Evolutionary conservation across 2,888 invertebrate species (phyloP).

Genomic region (Halocaridina rubra): DNA sequence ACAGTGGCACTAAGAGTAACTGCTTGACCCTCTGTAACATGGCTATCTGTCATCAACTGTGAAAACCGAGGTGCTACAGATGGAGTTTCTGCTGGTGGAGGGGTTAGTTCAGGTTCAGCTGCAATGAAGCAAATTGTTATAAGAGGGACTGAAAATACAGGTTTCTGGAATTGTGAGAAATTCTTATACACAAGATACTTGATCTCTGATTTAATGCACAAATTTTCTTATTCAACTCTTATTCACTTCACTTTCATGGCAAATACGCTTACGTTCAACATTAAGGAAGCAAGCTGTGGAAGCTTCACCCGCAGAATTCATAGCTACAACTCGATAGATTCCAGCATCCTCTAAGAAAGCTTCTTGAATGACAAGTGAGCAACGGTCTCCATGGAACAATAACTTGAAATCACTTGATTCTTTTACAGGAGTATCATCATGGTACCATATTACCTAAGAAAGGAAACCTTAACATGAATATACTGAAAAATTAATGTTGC

Average conservation of each 20-base stretch:
- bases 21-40: conserved; percentile 59
- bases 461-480: too few relatives aligned
- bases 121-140: too few relatives aligned
- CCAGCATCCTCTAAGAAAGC: conserved; percentile 89
- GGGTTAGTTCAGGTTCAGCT: conserved; percentile 50
- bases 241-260: background rate
- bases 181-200: too few relatives aligned
- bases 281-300: conserved; percentile 90
- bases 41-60: conserved; percentile 52
- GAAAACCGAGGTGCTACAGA: conserved; percentile 61
- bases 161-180: too few relatives aligned
- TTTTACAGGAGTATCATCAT: conserved; percentile 83
- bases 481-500: too few relatives aligned
- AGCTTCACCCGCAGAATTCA: conserved; percentile 93
- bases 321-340: conserved; percentile 92
- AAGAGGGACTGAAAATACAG: too few relatives aligned
- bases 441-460: conserved; percentile 78
- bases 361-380: conserved; percentile 79
- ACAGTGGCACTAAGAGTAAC: conserved; percentile 57
- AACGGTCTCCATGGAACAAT: conserved; percentile 85
- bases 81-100: conserved; percentile 34
- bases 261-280: conserved; percentile 67
- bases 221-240: background rate
- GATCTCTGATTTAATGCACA: too few relatives aligned
- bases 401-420: conserved; percentile 85